These are phyloP conservation scores for Megalurothrips usitatus DNA, from an alignment of 2,888 invertebrate species.

Conservation along the genomic window DNA sequence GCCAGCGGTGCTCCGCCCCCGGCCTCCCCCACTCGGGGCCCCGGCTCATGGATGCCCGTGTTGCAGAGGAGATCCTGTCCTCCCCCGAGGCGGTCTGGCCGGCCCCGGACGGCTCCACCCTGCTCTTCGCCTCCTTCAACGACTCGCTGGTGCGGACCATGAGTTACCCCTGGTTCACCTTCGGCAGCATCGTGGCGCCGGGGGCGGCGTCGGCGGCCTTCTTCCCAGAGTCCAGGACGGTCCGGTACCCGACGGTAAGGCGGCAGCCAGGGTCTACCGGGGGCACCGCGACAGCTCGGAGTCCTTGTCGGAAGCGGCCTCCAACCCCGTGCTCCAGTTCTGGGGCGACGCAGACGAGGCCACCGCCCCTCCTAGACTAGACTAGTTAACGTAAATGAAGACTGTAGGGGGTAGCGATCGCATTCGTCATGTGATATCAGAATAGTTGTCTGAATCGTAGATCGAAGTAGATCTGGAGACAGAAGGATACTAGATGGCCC, in stretches of 20 bases:
- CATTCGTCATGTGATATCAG: too few species aligned
- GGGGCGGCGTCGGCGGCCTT: conserved; percentile 48
- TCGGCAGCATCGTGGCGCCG: conserved; percentile 58
- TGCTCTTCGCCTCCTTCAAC: conserved; percentile 83
- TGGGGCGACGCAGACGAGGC: too few species aligned
- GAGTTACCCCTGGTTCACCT: conserved; percentile 77
- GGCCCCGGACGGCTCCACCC: conserved; percentile 71
- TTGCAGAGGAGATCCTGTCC: conserved; percentile 81
- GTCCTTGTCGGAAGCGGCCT: too few species aligned
- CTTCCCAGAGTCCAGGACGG: conserved; percentile 73
- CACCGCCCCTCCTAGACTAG: too few species aligned
- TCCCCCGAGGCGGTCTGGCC: conserved; percentile 81
- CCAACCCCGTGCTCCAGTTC: too few species aligned
- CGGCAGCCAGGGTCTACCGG: neutral
- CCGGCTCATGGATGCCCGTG: conserved; percentile 1
- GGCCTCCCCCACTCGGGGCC: neutral
- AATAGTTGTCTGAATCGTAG: too few species aligned
- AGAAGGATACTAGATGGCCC: too few species aligned
- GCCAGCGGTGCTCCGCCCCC: neutral
- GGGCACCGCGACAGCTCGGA: neutral
- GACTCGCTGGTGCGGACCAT: conserved; percentile 72
- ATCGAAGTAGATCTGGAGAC: too few species aligned
- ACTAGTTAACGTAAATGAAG: too few species aligned
- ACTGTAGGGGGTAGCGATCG: too few species aligned
- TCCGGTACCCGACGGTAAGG: conserved; percentile 77